Evolutionary conservation across 2,888 invertebrate genomes (phyloP), one percentile per base, ranked within the genome.

Genomic region (Epistrophe grossulariae): DNA sequence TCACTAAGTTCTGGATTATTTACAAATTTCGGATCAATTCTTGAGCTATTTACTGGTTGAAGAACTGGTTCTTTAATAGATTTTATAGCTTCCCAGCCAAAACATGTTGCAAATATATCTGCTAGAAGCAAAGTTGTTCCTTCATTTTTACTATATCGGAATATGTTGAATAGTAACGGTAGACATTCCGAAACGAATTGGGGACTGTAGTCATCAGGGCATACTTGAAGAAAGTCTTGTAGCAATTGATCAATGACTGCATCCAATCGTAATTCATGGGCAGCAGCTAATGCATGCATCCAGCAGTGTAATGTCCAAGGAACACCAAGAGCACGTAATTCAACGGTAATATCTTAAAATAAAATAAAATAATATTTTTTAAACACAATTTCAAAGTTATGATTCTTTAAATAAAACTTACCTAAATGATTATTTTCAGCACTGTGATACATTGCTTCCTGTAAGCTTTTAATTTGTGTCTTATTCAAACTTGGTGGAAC

Each of bases 361-460:
- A 80, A 55, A 48, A 24, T 6, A 43, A 8, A n/a, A 59, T 50
- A n/a, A n/a, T n/a, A n/a, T n/a, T 38, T 7, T 50, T 35, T 11
- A 11, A 8, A 28, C 8, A 43, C 0, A 4, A 31, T 45, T 45
- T 45, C 1, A 66, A 31, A 4, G 11, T 50, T 7, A n/a, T 43
- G 9, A 17, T 5, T 7, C 0, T 59, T 19, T 2, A 48, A 1
- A 11, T 2, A n/a, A 2, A 5, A 76, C 91, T 90, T 91, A 96
- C 96, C 96, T 89, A 98, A 94, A 92, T 98, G 97, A 90, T 97
- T 97, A 91, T 97, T 97, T 93, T 98, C 98, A 0, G 98, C 97
- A 84, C 97, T 97, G 91, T 98, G 98, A 91, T 98, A 98, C 97
- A 98, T 97, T 28, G 98, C 98, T 92, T 98, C 98, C 91, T 98